Percentiles rank a stretch among this genome's conserved stretches.
Conservation (phyloP, 2,797 vertebrate genomes). For the Brachyrhaphis roseni region DNA sequence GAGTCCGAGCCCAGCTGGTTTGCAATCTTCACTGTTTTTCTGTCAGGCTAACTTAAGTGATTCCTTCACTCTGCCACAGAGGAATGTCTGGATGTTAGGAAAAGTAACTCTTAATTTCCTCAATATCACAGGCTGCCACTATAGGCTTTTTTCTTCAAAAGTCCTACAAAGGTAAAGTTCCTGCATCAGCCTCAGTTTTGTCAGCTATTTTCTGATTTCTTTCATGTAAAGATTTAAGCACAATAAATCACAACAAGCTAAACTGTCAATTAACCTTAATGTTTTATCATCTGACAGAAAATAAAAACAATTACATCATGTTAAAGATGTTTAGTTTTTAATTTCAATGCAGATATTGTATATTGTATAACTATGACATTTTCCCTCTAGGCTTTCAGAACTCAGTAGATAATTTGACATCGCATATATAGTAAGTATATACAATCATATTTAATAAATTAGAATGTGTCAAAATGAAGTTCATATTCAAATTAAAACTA, state of each 20-base stretch:
- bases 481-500: not conserved
- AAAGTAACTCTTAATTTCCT: conserved; percentile 40
- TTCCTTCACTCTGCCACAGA: conserved; percentile 24
- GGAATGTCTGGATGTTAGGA: conserved; percentile 56
- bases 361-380: not conserved
- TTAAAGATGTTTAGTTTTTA: not conserved
- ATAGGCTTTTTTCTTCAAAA: conserved; percentile 52
- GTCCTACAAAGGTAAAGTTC: conserved; percentile 42
- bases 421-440: not conserved
- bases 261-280: not conserved
- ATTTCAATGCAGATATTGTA: not conserved
- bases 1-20: conserved; percentile 13
- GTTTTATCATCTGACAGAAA: not conserved
- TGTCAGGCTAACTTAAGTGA: conserved; percentile 22
- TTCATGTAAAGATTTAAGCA: not conserved
- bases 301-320: not conserved
- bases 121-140: conserved; percentile 62
- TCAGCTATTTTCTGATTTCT: not conserved
- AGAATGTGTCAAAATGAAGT: not conserved
- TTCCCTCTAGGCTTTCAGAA: not conserved
- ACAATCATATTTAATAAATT: not conserved
- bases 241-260: not conserved
- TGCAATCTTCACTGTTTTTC: conserved; percentile 41
- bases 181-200: not conserved
- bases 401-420: not conserved